phyloP scores from a whole-genome alignment of 2,888 invertebrate genomes.

The Acanthosoma haemorrhoidale region DNA sequence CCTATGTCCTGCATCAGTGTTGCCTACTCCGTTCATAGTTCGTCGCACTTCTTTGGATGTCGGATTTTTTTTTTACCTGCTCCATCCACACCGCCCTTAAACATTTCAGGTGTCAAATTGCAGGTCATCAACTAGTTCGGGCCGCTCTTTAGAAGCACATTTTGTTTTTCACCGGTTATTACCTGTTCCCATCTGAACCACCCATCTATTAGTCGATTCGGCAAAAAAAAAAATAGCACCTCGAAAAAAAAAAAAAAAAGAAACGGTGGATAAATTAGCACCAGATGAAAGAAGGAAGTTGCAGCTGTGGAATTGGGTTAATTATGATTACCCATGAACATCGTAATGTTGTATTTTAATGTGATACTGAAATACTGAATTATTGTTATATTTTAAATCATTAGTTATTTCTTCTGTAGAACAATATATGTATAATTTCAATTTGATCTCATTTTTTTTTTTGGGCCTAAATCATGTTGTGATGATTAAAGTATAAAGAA shows the following conservation, averaged over 20 bases:
- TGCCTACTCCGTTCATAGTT: too few relatives aligned
- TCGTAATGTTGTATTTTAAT: too few relatives aligned
- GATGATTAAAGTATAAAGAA: too few relatives aligned
- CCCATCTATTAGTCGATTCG: too few relatives aligned
- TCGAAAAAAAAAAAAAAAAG: background rate
- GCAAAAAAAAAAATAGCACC: background rate
- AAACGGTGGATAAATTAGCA: background rate
- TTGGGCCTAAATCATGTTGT: too few relatives aligned
- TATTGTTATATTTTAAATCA: too few relatives aligned
- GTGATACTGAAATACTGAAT: too few relatives aligned
- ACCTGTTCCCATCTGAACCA: background rate
- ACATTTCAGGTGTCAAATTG: constrained; percentile 1
- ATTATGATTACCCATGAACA: too few relatives aligned
- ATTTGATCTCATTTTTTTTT: too few relatives aligned
- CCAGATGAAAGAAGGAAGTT: background rate
- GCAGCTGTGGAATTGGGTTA: background rate
- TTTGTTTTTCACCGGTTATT: background rate
- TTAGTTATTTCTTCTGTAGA: too few relatives aligned
- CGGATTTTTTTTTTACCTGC: background rate
- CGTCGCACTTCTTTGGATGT: background rate
- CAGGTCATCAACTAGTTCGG: background rate
- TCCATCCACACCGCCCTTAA: background rate
- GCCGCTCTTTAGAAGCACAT: background rate
- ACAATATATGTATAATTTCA: too few relatives aligned
- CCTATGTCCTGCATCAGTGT: too few relatives aligned